phyloP scores from a whole-genome alignment of 2,113 vertebrate genomes.

The Rhineura floridana region DNA sequence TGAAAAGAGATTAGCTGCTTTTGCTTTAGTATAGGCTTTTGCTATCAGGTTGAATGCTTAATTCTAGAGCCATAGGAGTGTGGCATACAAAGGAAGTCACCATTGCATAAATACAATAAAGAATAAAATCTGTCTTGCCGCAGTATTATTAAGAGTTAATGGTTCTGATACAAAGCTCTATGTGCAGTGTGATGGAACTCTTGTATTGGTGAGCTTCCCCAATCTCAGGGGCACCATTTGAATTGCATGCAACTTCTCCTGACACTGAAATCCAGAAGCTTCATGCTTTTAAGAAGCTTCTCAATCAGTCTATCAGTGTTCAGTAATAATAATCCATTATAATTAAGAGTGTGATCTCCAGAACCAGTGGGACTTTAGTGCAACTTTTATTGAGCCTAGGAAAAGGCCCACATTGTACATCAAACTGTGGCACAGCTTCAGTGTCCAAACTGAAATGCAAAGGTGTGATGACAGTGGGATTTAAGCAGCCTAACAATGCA shows the following conservation, averaged over 20 bases:
- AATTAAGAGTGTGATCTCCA: background rate
- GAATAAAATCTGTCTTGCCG: background rate
- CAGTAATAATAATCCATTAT: background rate
- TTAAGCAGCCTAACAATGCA: background rate
- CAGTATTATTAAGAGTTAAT: background rate
- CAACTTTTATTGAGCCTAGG: background rate
- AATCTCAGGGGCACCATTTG: background rate
- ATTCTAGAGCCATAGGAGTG: constrained; percentile 35
- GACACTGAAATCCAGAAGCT: background rate
- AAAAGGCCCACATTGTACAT: background rate
- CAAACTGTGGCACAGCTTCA: background rate
- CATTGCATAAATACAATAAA: constrained; percentile 40
- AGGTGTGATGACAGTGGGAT: background rate
- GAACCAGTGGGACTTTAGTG: background rate
- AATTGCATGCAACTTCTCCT: background rate
- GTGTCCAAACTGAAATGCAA: background rate
- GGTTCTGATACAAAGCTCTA: background rate
- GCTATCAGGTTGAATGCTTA: constrained; percentile 57
- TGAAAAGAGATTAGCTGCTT: constrained; percentile 57
- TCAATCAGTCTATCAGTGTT: background rate
- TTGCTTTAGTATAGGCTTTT: constrained; percentile 60
- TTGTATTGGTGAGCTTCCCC: background rate
- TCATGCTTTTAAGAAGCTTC: background rate
- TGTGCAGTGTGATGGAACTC: no score
- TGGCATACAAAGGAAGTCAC: constrained; percentile 53